Base-by-base conservation (phyloP, 1,140 invertebrate species). In the Eubasilissa regina region DNA sequence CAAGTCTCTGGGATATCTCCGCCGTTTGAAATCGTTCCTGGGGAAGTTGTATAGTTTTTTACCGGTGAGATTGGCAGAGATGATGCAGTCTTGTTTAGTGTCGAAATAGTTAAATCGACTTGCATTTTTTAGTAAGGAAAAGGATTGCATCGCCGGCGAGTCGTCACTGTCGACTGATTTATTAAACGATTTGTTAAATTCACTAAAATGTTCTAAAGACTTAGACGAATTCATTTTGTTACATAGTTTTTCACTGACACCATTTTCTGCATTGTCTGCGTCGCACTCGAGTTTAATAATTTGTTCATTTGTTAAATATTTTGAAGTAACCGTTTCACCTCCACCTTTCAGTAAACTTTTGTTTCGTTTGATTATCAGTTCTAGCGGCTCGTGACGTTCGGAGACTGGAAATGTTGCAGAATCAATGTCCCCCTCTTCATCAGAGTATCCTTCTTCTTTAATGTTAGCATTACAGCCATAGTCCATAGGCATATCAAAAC, bases 221-320 rank as follows among this genome's bases (percentile, higher is more conserved):
- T n/a, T 68, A 45, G 35, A 10, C 19, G 35, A 35, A 4, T 64
- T 12, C 17, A 6, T 45, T 47, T 68, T 13, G 13, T 25, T 25
- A 25, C 60, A 25, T 10, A 35, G 25, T 35, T 35, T 35, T 35
- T 35, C 6, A 6, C 25, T 35, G 6, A 35, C 6, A 35, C 25
- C 35, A 25, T 13, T 62, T 68, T 68, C 44, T 17, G 17, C 64
- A 48, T 47, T 68, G 8, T 66, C 12, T 15, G 10, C 19, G 15
- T 62, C 58, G 58, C 9, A 64, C 35, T 64, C 60, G 19, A 25
- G 25, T 64, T 64, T 64, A 25, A 64, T 64, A 21, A 64, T 25
- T 21, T 11, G 11, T 13, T 35, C 25, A 25, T 21, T 21, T 44
- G 19, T 64, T 12, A 64, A 15, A 11, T 58, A 21, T 58, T 19